Evolutionary conservation across 2,888 invertebrate genomes (phyloP).

Genomic region (Acrobasis repandana): DNA sequence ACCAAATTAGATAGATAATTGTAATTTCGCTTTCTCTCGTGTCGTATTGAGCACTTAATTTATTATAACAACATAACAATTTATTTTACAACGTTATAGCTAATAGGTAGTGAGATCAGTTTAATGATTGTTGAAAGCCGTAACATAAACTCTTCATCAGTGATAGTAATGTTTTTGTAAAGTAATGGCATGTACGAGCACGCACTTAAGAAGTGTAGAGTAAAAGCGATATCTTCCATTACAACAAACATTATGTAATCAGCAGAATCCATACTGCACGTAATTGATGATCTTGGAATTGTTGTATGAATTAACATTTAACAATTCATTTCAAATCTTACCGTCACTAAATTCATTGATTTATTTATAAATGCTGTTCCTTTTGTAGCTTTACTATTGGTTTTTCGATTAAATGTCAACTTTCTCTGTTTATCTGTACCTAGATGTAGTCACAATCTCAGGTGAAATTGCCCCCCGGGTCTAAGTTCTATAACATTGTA

Average conservation of each 20-base stretch:
- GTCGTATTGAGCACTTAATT: constrained; percentile 3
- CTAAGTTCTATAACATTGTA: constrained; percentile 10
- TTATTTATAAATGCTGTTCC: neutral
- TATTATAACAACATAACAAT: neutral
- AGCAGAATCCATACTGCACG: neutral
- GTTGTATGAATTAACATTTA: neutral
- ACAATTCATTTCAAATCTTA: constrained; percentile 1
- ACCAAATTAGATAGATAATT: constrained; percentile 1
- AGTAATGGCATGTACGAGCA: neutral
- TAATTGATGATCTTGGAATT: constrained; percentile 6
- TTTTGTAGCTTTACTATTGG: neutral
- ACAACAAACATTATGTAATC: constrained; percentile 13
- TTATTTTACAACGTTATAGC: constrained; percentile 1
- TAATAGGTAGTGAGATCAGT: constrained; percentile 8
- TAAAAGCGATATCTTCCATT: neutral
- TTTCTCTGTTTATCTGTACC: constrained; percentile 11
- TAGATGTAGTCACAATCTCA: constrained; percentile 5
- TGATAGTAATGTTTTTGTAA: neutral
- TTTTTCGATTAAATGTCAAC: constrained; percentile 9
- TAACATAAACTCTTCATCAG: neutral
- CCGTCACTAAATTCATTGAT: neutral
- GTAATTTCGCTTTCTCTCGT: constrained; percentile 6
- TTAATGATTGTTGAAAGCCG: constrained; percentile 5
- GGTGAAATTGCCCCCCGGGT: constrained; percentile 18
- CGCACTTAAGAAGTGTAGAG: neutral